Evolutionary conservation across 2,797 vertebrate genomes (phyloP), one percentile per base, ranked within the genome.

Genomic region (Esox lucius): DNA sequence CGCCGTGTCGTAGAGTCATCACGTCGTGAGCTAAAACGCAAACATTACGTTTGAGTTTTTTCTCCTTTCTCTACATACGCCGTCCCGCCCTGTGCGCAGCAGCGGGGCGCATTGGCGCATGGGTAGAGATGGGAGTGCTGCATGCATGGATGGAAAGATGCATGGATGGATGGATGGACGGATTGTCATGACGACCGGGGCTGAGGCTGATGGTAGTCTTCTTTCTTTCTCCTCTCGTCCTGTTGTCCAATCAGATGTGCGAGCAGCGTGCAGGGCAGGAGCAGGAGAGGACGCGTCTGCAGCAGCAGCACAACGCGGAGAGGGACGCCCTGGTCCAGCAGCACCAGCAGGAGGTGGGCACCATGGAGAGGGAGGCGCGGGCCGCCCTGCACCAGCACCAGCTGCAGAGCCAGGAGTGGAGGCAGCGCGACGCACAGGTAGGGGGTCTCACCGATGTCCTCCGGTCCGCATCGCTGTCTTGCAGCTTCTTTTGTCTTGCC

Each of bases 201-300:
- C 96, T 96, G 95, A 80, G 86, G 86, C 83, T 88, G 80, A 88
- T 90, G 86, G 91, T 91, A 90, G 88, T 70, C 46, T 26, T 68
- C 35, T 68, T 12, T 97, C 95, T 97, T 89, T 94, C 94, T 94
- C 90, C 87, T 86, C 86, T 93, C 91, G 89, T 94, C 90, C 93
- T 93, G 88, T 96, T 96, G 95, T 97, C 97, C 97, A 98, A 98
- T 98, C 97, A 99, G 98, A 98, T 98, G 94, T 95, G 95, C 93
- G 96, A 97, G 95, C 96, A 97, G 95, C 96, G 95, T 92, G 93
- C 95, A 95, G 95, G 96, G 95, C 95, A 95, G 84, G 97, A 99
- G 91, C 96, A 98, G 93, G 97, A 98, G 96, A 96, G 96, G 96
- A 97, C 94, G 92, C 96, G 96, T 95, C 95, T 96, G 92, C 96